Conservation (phyloP, 2,888 invertebrate species). For the Ochropacha duplaris region DNA sequence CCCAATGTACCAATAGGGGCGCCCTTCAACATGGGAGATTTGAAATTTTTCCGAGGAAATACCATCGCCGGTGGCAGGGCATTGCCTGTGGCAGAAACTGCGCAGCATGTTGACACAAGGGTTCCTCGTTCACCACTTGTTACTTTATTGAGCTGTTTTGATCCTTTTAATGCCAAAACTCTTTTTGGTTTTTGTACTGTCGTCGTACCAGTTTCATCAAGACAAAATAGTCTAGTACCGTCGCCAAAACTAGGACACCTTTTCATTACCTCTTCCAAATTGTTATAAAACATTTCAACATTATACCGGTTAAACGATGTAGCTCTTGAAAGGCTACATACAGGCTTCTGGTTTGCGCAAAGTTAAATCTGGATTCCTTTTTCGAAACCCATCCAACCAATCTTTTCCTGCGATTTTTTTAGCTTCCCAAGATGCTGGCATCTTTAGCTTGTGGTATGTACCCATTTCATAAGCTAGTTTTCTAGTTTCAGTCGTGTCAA, state of each 20-base stretch:
- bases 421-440: constrained; percentile 3
- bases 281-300: constrained; percentile 11
- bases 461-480: constrained; percentile 8
- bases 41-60: constrained; percentile 41
- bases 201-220: constrained; percentile 28
- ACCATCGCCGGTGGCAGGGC: constrained; percentile 40
- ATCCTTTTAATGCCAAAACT: constrained; percentile 28
- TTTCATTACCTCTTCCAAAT: constrained; percentile 15
- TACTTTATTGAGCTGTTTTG: constrained; percentile 32
- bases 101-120: constrained; percentile 35
- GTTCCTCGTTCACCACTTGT: constrained; percentile 43
- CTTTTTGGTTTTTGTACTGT: constrained; percentile 28
- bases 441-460: constrained; percentile 1
- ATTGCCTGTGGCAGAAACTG: constrained; percentile 34
- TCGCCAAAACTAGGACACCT: constrained; percentile 18
- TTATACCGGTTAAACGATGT: constrained; percentile 10
- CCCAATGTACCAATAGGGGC: constrained; percentile 48
- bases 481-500: constrained; percentile 3
- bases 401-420: constrained; percentile 7
- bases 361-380: constrained; percentile 6
- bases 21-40: constrained; percentile 38
- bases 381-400: constrained; percentile 8
- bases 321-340: constrained; percentile 7
- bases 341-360: constrained; percentile 9
- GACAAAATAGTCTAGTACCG: constrained; percentile 21